These are phyloP conservation scores for Calcarius lapponicus DNA, from an alignment of 2,797 vertebrate species.

Conservation along the genomic window DNA sequence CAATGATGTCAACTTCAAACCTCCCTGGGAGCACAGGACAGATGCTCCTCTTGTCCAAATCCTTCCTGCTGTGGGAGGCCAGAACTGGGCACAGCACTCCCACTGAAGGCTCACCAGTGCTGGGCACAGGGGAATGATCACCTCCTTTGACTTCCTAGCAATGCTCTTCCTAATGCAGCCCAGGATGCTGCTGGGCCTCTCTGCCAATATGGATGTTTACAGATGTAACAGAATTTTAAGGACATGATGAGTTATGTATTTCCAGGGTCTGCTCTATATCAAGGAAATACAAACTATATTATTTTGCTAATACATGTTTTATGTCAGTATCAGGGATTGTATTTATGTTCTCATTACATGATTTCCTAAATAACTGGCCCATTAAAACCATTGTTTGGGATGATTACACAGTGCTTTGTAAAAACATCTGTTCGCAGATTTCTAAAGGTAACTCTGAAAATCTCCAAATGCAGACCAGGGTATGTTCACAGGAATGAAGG, in stretches of 20 bases:
- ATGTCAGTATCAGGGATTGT: not conserved
- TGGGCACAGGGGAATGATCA: not conserved
- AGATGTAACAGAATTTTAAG: not conserved
- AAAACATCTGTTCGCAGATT: slow-evolving; percentile 14
- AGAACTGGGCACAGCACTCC: not conserved
- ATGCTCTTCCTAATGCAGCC: not conserved
- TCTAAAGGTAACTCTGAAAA: slow-evolving; percentile 18
- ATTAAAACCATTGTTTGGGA: slow-evolving; percentile 35
- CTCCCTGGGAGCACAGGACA: not conserved
- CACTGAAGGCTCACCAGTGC: not conserved
- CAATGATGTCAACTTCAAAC: not conserved
- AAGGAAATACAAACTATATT: not conserved
- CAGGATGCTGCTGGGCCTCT: not conserved
- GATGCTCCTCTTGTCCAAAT: not conserved
- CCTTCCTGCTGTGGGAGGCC: not conserved
- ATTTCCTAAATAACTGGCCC: not conserved
- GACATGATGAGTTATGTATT: not conserved
- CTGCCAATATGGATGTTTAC: not conserved
- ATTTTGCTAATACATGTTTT: not conserved
- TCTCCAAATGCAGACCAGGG: not conserved
- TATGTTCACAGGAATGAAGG: not conserved
- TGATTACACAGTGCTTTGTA: not conserved
- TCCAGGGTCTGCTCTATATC: not conserved
- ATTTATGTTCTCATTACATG: not conserved
- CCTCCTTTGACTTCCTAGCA: not conserved